Percentiles rank a stretch among this genome's conserved stretches.
phyloP scores from a whole-genome alignment of 2,888 invertebrate genomes.

The Itoplectis maculator region DNA sequence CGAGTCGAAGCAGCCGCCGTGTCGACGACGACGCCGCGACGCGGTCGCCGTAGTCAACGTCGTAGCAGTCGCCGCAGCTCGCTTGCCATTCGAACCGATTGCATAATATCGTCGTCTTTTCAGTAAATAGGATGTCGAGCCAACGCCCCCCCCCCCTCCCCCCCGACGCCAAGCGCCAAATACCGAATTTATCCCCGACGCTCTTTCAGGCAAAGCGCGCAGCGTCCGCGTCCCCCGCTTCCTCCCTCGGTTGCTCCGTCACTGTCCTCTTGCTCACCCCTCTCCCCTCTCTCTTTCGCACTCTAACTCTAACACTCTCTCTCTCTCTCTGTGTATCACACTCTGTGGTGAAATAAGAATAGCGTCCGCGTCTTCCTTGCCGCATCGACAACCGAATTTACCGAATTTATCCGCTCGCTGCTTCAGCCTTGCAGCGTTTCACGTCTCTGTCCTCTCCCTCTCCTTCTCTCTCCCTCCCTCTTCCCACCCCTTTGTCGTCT shows the following conservation, averaged over 20 bases:
- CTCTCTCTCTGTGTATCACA: too few species aligned
- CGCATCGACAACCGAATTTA: too few species aligned
- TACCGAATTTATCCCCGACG: slow-evolving; percentile 76
- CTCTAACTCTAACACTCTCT: too few species aligned
- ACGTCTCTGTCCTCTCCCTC: slow-evolving; percentile 47
- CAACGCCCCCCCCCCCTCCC: too few species aligned
- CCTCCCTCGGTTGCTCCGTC: too few species aligned
- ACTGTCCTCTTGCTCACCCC: background rate
- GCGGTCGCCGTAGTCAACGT: background rate
- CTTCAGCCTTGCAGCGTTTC: too few species aligned
- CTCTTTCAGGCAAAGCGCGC: background rate
- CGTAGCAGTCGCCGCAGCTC: slow-evolving; percentile 15
- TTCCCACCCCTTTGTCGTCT: slow-evolving; percentile 13
- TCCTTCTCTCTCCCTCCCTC: slow-evolving; percentile 14
- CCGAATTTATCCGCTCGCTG: too few species aligned
- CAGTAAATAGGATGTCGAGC: slow-evolving; percentile 79
- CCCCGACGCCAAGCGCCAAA: slow-evolving; percentile 72
- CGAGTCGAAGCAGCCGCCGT: slow-evolving; percentile 60
- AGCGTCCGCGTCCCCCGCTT: too few species aligned
- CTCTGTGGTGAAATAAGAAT: too few species aligned
- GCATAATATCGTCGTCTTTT: slow-evolving; percentile 80
- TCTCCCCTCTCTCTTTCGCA: background rate
- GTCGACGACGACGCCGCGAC: slow-evolving; percentile 4
- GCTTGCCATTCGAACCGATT: slow-evolving; percentile 70
- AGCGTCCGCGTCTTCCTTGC: too few species aligned